Evolutionary conservation across 2,113 vertebrate species (phyloP).

Genomic region (Scatophagus argus): DNA sequence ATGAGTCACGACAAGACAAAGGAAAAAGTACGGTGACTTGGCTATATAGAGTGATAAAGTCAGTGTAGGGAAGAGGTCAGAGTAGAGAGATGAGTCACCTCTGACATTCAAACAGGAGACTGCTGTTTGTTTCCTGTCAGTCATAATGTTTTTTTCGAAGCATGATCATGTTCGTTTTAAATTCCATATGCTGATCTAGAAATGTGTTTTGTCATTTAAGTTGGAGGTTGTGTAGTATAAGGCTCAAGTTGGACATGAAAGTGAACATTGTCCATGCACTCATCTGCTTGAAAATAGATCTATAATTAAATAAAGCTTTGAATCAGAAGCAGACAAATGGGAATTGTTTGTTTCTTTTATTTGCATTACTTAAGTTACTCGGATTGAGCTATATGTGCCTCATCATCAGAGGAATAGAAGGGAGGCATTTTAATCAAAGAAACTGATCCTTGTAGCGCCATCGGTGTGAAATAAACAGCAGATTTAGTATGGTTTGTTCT

Average conservation of each 20-base stretch:
- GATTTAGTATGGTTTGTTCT: conserved; percentile 14
- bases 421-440: background rate
- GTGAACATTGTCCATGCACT: background rate
- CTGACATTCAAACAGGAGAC: background rate
- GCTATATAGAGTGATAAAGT: too few relatives aligned
- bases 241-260: background rate
- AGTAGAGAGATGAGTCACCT: too few relatives aligned
- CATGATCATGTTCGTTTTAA: background rate
- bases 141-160: background rate
- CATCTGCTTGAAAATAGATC: background rate
- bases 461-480: background rate
- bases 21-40: too few relatives aligned
- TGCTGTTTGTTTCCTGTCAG: background rate
- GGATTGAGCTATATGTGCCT: background rate
- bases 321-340: background rate
- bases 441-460: background rate
- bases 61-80: too few relatives aligned
- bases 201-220: background rate
- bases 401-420: background rate
- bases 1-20: too few relatives aligned
- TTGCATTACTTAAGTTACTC: background rate
- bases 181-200: background rate
- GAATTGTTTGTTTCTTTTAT: background rate
- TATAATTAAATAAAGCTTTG: background rate
- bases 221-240: background rate